Evolutionary conservation across 2,888 invertebrate species (phyloP).

Genomic region (Diogma glabrata): DNA sequence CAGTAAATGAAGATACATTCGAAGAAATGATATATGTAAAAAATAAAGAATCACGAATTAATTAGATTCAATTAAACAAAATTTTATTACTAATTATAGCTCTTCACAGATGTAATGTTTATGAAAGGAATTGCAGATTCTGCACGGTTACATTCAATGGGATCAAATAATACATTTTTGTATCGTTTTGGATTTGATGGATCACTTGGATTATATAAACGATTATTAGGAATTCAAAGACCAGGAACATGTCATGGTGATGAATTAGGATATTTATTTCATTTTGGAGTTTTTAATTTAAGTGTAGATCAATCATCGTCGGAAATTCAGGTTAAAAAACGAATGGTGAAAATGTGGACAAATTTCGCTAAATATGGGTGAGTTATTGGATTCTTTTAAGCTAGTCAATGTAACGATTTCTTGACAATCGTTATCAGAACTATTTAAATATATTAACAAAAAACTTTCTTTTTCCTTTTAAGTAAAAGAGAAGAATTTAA

Average conservation of each 20-base stretch:
- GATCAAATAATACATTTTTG: slow-evolving; percentile 41
- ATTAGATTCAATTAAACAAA: too few relatives aligned
- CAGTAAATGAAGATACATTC: slow-evolving; percentile 41
- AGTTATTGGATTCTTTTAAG: too few relatives aligned
- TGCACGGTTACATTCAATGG: slow-evolving; percentile 35
- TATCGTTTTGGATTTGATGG: slow-evolving; percentile 52
- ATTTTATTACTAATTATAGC: slow-evolving; percentile 31
- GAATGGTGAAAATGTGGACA: slow-evolving; percentile 52
- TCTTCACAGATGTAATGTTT: slow-evolving; percentile 53
- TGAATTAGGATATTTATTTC: slow-evolving; percentile 52
- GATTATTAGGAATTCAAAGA: slow-evolving; percentile 46
- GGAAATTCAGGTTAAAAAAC: slow-evolving; percentile 44
- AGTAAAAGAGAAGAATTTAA: too few relatives aligned
- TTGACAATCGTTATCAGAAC: too few relatives aligned
- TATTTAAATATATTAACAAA: too few relatives aligned
- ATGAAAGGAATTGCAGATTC: slow-evolving; percentile 44
- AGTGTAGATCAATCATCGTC: slow-evolving; percentile 46
- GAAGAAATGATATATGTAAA: slow-evolving; percentile 48
- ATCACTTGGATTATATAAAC: slow-evolving; percentile 48
- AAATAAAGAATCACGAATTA: too few relatives aligned
- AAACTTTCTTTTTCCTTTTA: too few relatives aligned
- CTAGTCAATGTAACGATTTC: too few relatives aligned
- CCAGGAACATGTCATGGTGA: slow-evolving; percentile 52
- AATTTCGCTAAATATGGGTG: slow-evolving; percentile 54
- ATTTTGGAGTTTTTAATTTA: slow-evolving; percentile 50